These are phyloP conservation scores for Gallinago solitaria DNA, from an alignment of 2,797 vertebrate species.

Conservation along the genomic window DNA sequence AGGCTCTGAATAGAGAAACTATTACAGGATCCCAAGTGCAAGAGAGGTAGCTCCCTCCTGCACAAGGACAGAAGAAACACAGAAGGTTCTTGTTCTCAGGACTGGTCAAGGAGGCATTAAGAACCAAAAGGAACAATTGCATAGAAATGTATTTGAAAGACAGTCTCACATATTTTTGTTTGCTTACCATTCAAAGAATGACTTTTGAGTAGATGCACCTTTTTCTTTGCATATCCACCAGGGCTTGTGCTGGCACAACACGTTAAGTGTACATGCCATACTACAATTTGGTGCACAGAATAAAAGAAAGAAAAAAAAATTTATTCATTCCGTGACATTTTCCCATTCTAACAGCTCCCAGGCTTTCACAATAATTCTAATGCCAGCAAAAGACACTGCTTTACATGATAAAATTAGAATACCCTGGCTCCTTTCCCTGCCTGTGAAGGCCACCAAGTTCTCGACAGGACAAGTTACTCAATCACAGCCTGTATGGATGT, in stretches of 20 bases:
- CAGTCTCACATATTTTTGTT: background rate
- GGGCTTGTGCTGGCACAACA: background rate
- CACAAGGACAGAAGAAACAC: background rate
- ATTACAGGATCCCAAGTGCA: too few species aligned
- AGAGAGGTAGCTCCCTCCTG: background rate
- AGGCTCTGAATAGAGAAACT: background rate
- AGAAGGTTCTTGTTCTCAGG: background rate
- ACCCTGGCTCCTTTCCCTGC: background rate
- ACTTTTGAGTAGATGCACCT: background rate
- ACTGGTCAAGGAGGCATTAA: background rate
- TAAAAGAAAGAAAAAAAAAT: background rate
- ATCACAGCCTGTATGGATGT: background rate
- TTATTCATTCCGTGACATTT: background rate
- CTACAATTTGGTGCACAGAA: background rate
- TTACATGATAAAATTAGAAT: background rate
- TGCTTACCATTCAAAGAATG: background rate
- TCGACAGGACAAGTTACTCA: background rate
- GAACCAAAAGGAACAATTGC: background rate
- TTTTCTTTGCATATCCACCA: background rate
- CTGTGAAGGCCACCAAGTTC: background rate
- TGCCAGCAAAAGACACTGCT: background rate
- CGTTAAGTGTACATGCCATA: too few species aligned
- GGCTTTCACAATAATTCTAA: background rate
- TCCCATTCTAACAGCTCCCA: background rate
- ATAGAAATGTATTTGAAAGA: background rate